Evolutionary conservation across 2,888 invertebrate species (phyloP).

Genomic region (Machimus atricapillus): DNA sequence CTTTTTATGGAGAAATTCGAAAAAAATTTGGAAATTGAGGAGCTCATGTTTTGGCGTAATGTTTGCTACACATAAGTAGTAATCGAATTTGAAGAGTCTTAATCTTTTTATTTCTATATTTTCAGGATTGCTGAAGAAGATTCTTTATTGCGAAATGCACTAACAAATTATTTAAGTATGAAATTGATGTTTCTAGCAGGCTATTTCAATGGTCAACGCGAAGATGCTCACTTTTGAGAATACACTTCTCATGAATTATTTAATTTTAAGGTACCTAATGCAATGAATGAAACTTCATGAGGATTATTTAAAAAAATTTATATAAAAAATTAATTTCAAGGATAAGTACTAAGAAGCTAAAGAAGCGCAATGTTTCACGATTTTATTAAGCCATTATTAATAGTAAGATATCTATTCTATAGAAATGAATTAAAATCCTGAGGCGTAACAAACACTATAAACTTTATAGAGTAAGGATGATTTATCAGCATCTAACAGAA

Average conservation of each 20-base stretch:
- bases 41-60: no score
- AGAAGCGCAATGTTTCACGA: not conserved
- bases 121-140: not conserved
- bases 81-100: no score
- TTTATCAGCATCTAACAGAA: not conserved
- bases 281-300: not conserved
- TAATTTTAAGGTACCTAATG: not conserved
- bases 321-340: not conserved
- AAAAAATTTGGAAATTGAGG: not conserved
- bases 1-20: no score
- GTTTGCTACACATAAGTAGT: no score
- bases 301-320: not conserved
- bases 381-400: not conserved
- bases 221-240: not conserved
- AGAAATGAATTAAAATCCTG: not conserved
- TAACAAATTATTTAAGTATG: not conserved
- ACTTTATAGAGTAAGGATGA: not conserved
- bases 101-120: not conserved
- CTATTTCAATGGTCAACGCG: no score
- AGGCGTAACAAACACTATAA: not conserved
- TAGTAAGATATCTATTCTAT: not conserved
- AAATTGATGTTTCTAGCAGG: not conserved
- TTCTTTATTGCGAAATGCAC: not conserved
- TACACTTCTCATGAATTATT: not conserved
- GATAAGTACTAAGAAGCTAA: not conserved